A percentile compares a stretch with the other conserved stretches of the same genome.
Conservation (phyloP, 2,888 invertebrate species). For the Drosophila multiciliata region DNA sequence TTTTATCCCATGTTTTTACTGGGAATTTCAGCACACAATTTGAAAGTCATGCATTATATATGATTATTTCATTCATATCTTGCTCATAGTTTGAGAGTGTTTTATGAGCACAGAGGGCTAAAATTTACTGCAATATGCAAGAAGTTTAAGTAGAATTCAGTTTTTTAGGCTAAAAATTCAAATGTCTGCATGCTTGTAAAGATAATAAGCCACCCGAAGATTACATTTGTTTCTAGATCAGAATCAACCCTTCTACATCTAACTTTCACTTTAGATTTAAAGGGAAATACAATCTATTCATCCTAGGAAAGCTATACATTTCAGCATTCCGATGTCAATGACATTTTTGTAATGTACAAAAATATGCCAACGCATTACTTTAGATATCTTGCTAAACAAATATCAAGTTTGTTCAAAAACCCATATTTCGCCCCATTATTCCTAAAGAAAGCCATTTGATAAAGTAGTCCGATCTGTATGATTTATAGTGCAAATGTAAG, state of each 20-base stretch:
- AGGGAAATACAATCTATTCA: neutral
- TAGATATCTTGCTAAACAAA: neutral
- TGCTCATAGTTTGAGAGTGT: neutral
- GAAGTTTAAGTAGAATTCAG: neutral
- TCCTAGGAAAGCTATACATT: neutral
- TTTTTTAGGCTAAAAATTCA: neutral
- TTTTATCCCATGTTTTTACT: neutral
- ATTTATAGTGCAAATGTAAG: neutral
- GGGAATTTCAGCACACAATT: neutral
- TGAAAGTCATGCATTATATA: too few relatives aligned
- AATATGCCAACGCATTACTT: neutral
- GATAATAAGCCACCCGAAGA: neutral
- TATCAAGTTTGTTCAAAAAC: too few relatives aligned
- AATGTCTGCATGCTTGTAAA: neutral
- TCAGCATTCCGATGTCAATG: neutral
- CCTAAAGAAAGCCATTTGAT: neutral
- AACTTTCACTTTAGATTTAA: neutral
- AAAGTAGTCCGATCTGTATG: neutral
- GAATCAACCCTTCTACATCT: neutral
- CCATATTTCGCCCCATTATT: neutral
- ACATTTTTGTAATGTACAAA: neutral
- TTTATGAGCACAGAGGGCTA: neutral
- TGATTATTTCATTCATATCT: neutral
- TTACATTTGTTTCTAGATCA: neutral
- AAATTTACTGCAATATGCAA: neutral